A percentile compares a stretch with the other conserved stretches of the same genome.
Conservation (phyloP, 2,888 invertebrate genomes). For the Pollenia angustigena region DNA sequence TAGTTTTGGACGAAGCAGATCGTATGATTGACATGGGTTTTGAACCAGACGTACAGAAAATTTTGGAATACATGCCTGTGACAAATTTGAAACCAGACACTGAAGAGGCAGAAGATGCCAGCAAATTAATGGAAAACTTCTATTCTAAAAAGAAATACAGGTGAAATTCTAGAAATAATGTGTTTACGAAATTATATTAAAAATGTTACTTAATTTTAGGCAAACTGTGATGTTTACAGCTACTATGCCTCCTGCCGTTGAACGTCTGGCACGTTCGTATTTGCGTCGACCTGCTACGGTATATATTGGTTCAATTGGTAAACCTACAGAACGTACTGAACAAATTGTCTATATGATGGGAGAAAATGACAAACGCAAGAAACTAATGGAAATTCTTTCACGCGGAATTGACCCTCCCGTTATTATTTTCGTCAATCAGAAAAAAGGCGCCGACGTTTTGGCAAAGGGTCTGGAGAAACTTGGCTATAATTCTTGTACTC, state of each 20-base stretch:
- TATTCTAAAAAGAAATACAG: constrained; percentile 98
- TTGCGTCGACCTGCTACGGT: constrained; percentile 98
- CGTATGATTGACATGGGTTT: constrained; percentile 99
- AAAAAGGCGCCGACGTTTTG: constrained; percentile 99
- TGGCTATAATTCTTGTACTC: constrained; percentile 97
- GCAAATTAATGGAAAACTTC: constrained; percentile 95
- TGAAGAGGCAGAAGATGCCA: constrained; percentile 98
- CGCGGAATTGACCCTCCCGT: constrained; percentile 98
- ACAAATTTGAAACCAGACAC: constrained; percentile 99
- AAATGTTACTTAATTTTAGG: constrained; percentile 72
- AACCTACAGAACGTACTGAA: constrained; percentile 98
- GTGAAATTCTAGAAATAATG: constrained; percentile 86
- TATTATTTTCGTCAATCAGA: constrained; percentile 99
- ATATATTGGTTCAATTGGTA: constrained; percentile 98
- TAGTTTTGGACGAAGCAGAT: constrained; percentile 98
- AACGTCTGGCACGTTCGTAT: constrained; percentile 97
- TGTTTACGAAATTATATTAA: constrained; percentile 90
- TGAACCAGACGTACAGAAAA: constrained; percentile 98
- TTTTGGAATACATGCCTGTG: constrained; percentile 98
- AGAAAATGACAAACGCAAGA: constrained; percentile 98
- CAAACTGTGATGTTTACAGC: constrained; percentile 99
- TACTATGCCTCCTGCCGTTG: constrained; percentile 99
- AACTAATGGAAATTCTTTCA: constrained; percentile 95
- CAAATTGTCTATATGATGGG: constrained; percentile 98
- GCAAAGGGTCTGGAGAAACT: constrained; percentile 98